Evolutionary conservation across 1,140 invertebrate species (phyloP), one percentile per base, ranked within the genome.

Genomic region (Chlorops oryzae): DNA sequence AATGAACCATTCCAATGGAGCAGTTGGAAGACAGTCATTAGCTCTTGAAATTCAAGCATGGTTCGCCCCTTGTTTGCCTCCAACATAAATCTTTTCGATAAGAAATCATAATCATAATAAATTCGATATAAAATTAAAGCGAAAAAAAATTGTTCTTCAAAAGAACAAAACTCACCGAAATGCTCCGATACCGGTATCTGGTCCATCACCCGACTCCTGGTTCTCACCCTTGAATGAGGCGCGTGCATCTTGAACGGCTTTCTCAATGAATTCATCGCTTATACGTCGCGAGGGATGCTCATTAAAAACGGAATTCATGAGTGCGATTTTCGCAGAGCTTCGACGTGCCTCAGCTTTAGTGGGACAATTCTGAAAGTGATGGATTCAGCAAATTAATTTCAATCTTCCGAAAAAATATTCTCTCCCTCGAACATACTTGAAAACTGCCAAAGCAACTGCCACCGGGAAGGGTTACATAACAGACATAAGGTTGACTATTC

Each of bases 301-400:
- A 69, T 96, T 96, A 71, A 96, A 96, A 3, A 96, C 91, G 5
- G 91, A 95, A 74, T 96, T 96, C 91, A 96, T 96, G 7, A 96
- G 77, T 5, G 92, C 92, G 48, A 96, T 95, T 77, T 96, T 95
- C 1, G 92, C 92, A 2, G 92, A 92, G 61, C 91, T 95, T 56
- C 92, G 80, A 32, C 92, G 77, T 1, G 92, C 93, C 72, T 96
- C 92, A 2, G 92, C 92, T 73, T 96, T 96, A 23, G 92, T 96
- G 12, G 90, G 88, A 68, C 92, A 95, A 72, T 94, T 94, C 82
- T 92, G 79, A 28, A 27, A 49, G n/a, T n/a, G 17, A 53, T 18
- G 23, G 17, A 41, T 25, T n/a, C n/a, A n/a, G n/a, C 43, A 51
- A 43, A 9, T 2, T 2, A 28, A 49, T 43, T 28, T 5, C n/a